These are phyloP conservation scores for Ctenopoma kingsleyae DNA, from an alignment of 2,797 vertebrate genomes.

Conservation along the genomic window DNA sequence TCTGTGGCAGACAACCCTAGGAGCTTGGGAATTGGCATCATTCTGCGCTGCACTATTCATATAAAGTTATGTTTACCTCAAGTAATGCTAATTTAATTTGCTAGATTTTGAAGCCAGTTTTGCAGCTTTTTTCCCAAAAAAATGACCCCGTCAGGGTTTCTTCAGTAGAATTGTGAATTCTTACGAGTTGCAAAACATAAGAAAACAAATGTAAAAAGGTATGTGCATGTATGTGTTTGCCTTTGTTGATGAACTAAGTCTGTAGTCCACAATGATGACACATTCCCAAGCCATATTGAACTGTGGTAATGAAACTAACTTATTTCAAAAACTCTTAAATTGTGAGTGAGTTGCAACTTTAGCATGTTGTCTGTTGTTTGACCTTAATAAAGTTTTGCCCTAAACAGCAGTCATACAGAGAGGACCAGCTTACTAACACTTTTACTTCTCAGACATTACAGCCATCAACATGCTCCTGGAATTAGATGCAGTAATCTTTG, in stretches of 20 bases:
- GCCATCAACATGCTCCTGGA: constrained; percentile 12
- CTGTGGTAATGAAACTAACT: not conserved
- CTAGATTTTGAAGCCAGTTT: not conserved
- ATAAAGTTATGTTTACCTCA: not conserved
- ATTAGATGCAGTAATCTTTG: constrained; percentile 12
- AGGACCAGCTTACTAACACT: constrained; percentile 25
- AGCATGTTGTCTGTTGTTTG: constrained; percentile 19
- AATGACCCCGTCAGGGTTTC: not conserved
- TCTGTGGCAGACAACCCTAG: not conserved
- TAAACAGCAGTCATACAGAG: constrained; percentile 22
- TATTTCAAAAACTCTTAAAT: not conserved
- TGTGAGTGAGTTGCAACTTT: not conserved
- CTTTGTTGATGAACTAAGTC: not conserved
- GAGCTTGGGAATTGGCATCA: constrained; percentile 29
- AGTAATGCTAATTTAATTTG: not conserved
- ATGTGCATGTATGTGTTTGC: not conserved
- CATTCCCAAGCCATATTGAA: constrained; percentile 20
- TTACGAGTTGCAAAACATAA: not conserved
- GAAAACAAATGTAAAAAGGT: too few relatives aligned
- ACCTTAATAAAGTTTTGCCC: constrained; percentile 29
- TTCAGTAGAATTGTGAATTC: not conserved
- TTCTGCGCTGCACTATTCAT: constrained; percentile 18
- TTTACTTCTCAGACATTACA: constrained; percentile 50
- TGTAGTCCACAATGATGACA: constrained; percentile 17
- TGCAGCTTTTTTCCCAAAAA: not conserved